Percentiles rank a stretch among this genome's conserved stretches.
These are phyloP conservation scores for Poeciliopsis turrubarensis DNA, from an alignment of 2,113 vertebrate species.

Conservation along the genomic window DNA sequence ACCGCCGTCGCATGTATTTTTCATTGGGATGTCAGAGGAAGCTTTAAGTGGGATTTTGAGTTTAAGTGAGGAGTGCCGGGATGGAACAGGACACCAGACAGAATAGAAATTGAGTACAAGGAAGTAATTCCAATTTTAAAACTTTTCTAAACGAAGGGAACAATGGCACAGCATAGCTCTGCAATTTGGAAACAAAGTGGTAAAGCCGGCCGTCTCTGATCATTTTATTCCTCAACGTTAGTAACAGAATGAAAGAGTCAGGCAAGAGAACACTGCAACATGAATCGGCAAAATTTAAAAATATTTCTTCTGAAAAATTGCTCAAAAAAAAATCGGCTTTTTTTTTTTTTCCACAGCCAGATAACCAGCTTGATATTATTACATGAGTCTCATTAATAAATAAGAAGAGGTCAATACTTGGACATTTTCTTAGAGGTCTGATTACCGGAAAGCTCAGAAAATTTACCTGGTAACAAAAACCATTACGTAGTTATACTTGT, in stretches of 20 bases:
- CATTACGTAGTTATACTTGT: too few relatives aligned
- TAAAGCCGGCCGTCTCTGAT: not conserved
- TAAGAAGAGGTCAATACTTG: too few relatives aligned
- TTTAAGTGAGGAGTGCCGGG: not conserved
- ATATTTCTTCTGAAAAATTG: not conserved
- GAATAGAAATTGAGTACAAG: not conserved
- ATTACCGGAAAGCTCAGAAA: too few relatives aligned
- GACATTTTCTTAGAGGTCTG: too few relatives aligned
- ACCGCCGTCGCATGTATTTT: slow-evolving; percentile 36
- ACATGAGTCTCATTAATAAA: too few relatives aligned
- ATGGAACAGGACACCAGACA: slow-evolving; percentile 7
- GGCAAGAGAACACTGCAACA: not conserved
- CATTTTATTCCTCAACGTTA: not conserved
- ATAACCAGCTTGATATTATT: too few relatives aligned
- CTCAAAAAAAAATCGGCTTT: too few relatives aligned
- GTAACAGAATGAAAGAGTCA: not conserved
- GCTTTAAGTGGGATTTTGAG: slow-evolving; percentile 16
- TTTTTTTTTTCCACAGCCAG: too few relatives aligned
- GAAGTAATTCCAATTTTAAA: not conserved
- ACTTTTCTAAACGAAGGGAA: not conserved
- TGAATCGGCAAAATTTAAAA: not conserved
- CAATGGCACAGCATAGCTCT: not conserved
- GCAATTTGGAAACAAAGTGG: not conserved
- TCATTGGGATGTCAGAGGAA: slow-evolving; percentile 12
- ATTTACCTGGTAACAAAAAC: too few relatives aligned